Conservation (phyloP, 2,888 invertebrate species). For the Rhodophaea formosa region DNA sequence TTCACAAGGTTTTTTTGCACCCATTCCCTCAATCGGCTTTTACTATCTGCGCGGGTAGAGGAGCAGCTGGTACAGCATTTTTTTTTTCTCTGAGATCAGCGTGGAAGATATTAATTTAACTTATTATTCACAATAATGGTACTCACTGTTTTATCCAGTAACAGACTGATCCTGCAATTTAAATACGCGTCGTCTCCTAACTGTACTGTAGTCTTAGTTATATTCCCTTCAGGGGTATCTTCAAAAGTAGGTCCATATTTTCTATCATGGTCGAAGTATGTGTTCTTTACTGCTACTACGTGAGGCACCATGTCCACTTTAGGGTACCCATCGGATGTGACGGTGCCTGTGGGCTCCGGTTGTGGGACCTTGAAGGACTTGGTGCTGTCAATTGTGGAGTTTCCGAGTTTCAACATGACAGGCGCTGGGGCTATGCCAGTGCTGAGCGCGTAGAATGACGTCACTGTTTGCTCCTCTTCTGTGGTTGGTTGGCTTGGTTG, state of each 20-base stretch:
- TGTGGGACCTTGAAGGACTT: slow-evolving; percentile 76
- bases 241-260: slow-evolving; percentile 89
- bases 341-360: slow-evolving; percentile 31
- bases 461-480: slow-evolving; percentile 62
- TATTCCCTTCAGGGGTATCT: slow-evolving; percentile 77
- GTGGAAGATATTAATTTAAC: too few relatives aligned
- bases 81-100: too few relatives aligned
- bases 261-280: slow-evolving; percentile 72
- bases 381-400: slow-evolving; percentile 76
- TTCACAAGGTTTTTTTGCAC: too few relatives aligned
- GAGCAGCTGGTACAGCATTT: too few relatives aligned
- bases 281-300: slow-evolving; percentile 65
- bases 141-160: slow-evolving; percentile 88
- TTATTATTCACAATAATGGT: too few relatives aligned
- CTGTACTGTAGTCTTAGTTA: slow-evolving; percentile 87
- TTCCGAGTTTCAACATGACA: slow-evolving; percentile 71
- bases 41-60: too few relatives aligned
- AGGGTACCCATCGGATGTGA: slow-evolving; percentile 25
- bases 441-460: slow-evolving; percentile 69
- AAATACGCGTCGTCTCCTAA: slow-evolving; percentile 86
- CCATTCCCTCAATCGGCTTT: too few relatives aligned
- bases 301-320: slow-evolving; percentile 60
- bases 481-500: slow-evolving; percentile 48
- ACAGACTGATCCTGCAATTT: slow-evolving; percentile 87
- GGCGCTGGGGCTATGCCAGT: slow-evolving; percentile 66